These are phyloP conservation scores for Podocnemis expansa DNA, from an alignment of 2,113 vertebrate genomes.

Conservation along the genomic window DNA sequence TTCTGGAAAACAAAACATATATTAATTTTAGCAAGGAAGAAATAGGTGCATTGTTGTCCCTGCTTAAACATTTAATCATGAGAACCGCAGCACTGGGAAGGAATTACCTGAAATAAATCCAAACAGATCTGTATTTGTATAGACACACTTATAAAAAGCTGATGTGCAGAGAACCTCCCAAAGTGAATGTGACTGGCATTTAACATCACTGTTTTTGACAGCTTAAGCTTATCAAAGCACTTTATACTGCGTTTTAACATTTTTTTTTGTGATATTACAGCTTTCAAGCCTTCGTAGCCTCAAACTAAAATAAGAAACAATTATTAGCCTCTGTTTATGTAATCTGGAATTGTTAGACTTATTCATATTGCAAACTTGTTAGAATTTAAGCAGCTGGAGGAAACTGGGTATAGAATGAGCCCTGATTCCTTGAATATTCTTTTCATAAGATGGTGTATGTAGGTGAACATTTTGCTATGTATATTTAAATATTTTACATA, in stretches of 20 bases:
- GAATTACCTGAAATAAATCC: constrained; percentile 22
- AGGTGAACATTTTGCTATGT: neutral
- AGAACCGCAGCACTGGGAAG: neutral
- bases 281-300: neutral
- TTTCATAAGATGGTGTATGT: no score
- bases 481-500: neutral
- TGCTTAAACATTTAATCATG: constrained; percentile 56
- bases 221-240: neutral
- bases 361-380: neutral
- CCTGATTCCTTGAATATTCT: neutral
- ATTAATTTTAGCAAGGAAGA: constrained; percentile 8
- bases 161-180: neutral
- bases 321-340: neutral
- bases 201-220: neutral
- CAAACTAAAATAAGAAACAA: neutral
- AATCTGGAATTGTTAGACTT: neutral
- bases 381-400: neutral
- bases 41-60: constrained; percentile 17
- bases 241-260: neutral
- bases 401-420: no score
- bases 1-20: constrained; percentile 25
- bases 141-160: neutral
- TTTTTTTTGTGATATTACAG: neutral
- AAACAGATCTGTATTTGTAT: constrained; percentile 29
- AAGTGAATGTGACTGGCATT: neutral